These are phyloP conservation scores for Clarias gariepinus DNA, from an alignment of 2,113 vertebrate species.

Conservation along the genomic window DNA sequence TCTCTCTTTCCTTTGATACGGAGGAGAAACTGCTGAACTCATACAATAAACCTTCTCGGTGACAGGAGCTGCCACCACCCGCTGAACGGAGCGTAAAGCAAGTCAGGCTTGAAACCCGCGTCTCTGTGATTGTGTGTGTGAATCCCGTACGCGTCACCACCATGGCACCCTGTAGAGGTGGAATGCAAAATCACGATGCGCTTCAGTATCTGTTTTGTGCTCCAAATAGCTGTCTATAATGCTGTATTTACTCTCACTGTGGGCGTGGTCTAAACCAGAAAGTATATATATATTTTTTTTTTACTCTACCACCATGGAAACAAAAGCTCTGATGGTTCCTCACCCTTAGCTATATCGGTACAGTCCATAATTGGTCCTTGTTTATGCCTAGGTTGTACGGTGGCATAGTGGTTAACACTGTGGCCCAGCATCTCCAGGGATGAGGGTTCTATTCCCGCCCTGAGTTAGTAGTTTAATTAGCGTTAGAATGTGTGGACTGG, in stretches of 20 bases:
- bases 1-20: slow-evolving; percentile 37
- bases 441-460: too few species aligned
- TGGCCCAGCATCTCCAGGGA: too few species aligned
- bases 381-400: not conserved
- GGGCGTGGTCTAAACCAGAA: not conserved
- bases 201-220: not conserved
- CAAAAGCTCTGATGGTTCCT: not conserved
- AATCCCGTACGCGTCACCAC: not conserved
- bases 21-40: slow-evolving; percentile 37
- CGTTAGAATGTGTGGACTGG: too few species aligned
- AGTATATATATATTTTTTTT: not conserved
- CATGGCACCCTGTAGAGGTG: not conserved
- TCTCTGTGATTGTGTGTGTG: slow-evolving; percentile 7
- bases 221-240: not conserved
- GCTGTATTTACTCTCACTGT: not conserved
- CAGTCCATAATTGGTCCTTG: not conserved
- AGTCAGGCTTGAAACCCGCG: slow-evolving; percentile 26
- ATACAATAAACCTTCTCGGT: slow-evolving; percentile 30
- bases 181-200: not conserved
- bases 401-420: too few species aligned
- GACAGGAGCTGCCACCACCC: slow-evolving; percentile 43
- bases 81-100: slow-evolving; percentile 8
- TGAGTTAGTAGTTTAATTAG: too few species aligned
- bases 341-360: not conserved
- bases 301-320: not conserved